Evolutionary conservation across 2,797 vertebrate species (phyloP).

Genomic region (Staurois parvus): DNA sequence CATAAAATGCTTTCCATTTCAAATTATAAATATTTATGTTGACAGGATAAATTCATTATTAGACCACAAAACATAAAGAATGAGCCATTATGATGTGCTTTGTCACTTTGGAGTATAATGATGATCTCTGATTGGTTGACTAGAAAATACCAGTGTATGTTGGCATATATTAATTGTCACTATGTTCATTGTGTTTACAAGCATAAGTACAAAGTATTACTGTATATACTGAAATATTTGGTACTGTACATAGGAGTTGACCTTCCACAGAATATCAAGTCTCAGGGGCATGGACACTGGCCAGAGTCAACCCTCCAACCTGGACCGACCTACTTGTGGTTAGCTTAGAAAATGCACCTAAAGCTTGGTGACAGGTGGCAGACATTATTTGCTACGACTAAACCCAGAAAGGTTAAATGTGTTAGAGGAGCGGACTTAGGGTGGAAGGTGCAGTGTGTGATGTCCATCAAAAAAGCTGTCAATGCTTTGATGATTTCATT

Average conservation of each 20-base stretch:
- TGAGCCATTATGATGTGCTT: not conserved
- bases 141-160: not conserved
- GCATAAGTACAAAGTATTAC: not conserved
- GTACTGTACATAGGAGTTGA: not conserved
- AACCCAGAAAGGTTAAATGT: too few relatives aligned
- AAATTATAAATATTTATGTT: conserved; percentile 51
- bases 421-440: too few relatives aligned
- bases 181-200: not conserved
- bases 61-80: conserved; percentile 20
- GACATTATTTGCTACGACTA: too few relatives aligned
- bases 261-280: not conserved
- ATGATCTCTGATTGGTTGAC: not conserved
- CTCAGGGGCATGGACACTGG: not conserved
- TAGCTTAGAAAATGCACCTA: not conserved
- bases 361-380: too few relatives aligned
- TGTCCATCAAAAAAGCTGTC: too few relatives aligned
- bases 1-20: conserved; percentile 35
- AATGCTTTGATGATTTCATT: too few relatives aligned
- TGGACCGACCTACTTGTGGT: not conserved
- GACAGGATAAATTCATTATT: conserved; percentile 52
- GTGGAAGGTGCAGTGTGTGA: too few relatives aligned
- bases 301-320: too few relatives aligned
- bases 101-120: not conserved
- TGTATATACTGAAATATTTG: not conserved
- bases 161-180: not conserved